A percentile compares a stretch with the other conserved stretches of the same genome.
These are phyloP conservation scores for Phrynosoma blainvillii DNA, from an alignment of 2,113 vertebrate genomes.

Conservation along the genomic window DNA sequence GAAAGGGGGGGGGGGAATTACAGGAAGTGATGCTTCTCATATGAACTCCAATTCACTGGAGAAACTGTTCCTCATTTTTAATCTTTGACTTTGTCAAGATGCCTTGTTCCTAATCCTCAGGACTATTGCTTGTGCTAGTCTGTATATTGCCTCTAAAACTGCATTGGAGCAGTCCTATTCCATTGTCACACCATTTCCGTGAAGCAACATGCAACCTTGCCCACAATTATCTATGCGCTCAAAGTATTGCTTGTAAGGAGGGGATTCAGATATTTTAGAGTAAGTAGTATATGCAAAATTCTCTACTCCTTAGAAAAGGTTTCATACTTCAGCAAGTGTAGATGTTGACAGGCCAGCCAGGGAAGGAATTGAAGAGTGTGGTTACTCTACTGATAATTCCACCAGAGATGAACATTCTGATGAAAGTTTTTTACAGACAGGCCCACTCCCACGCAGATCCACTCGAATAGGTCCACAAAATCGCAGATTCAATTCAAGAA, in stretches of 20 bases:
- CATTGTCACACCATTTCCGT: background rate
- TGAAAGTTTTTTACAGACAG: no score
- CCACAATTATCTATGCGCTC: background rate
- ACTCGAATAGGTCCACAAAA: no score
- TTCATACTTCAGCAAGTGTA: background rate
- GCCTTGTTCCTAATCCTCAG: background rate
- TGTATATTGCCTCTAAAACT: background rate
- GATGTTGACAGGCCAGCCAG: slow-evolving; percentile 25
- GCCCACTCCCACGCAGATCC: no score
- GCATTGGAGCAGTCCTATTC: background rate
- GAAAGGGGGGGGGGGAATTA: no score
- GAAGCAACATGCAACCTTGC: background rate
- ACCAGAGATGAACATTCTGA: no score
- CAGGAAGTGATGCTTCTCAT: background rate
- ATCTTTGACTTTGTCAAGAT: background rate
- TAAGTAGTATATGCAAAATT: background rate
- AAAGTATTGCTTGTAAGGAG: no score
- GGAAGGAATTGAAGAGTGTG: background rate
- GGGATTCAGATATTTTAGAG: background rate
- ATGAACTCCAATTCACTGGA: background rate
- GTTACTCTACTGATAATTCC: no score
- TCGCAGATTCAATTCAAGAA: no score
- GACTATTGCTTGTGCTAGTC: background rate
- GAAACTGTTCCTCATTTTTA: background rate
- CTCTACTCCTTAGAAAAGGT: background rate